These are phyloP conservation scores for Lucinisca nassula DNA, from an alignment of 2,888 invertebrate species.

Conservation along the genomic window DNA sequence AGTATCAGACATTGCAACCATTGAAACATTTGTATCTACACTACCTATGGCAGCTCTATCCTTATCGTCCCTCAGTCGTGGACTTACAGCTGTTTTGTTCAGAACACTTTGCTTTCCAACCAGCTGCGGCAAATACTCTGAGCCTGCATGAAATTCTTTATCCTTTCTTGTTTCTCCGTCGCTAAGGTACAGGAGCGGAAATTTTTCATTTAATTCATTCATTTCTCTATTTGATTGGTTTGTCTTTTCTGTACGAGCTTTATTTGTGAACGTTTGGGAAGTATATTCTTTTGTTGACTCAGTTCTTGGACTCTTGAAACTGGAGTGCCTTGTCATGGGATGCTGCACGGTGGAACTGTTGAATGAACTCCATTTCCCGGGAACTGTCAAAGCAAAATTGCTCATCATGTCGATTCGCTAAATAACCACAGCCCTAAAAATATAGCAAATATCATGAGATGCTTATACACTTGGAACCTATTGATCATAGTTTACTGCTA, in stretches of 20 bases:
- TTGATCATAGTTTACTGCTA: too few relatives aligned
- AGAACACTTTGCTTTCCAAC: not conserved
- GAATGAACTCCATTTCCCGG: conserved; percentile 30
- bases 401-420: conserved; percentile 35
- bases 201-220: not conserved
- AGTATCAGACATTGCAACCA: not conserved
- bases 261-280: not conserved
- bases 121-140: not conserved
- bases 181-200: not conserved
- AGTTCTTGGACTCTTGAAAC: not conserved
- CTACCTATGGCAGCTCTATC: not conserved
- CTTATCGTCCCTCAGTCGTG: too few relatives aligned
- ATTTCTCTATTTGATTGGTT: not conserved
- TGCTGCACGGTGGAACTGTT: not conserved
- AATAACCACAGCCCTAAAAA: not conserved
- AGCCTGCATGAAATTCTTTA: not conserved
- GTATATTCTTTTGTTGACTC: not conserved
- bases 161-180: not conserved
- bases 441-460: too few relatives aligned
- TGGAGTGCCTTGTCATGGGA: not conserved
- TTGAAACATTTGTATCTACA: not conserved
- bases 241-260: not conserved
- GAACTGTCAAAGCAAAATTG: conserved; percentile 49
- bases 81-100: too few relatives aligned
- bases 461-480: too few relatives aligned